These are phyloP conservation scores for Harpalus rufipes DNA, from an alignment of 2,888 invertebrate genomes.

Conservation along the genomic window DNA sequence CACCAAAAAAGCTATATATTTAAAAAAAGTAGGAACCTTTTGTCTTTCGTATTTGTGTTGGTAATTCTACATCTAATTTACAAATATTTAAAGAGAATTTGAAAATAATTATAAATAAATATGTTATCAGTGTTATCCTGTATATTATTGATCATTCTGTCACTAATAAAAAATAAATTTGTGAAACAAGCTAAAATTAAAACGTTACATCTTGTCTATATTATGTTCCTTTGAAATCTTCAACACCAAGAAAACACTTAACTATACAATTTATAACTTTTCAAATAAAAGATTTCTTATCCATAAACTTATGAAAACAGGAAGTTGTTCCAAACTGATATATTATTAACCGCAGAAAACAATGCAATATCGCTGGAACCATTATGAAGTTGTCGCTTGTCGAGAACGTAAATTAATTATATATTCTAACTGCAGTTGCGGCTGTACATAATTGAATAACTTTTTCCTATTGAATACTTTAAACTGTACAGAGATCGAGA, in stretches of 20 bases:
- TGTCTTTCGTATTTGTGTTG: no score
- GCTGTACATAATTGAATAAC: conserved; percentile 43
- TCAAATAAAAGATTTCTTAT: conserved; percentile 9
- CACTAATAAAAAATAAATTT: no score
- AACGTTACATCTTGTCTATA: no score
- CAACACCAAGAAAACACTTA: background rate
- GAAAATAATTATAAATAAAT: no score
- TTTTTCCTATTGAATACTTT: conserved; percentile 40
- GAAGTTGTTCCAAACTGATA: background rate
- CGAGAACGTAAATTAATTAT: conserved; percentile 39
- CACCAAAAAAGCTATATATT: no score
- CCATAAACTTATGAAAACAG: background rate
- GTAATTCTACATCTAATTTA: no score
- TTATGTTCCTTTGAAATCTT: background rate
- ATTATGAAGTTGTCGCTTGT: conserved; percentile 8
- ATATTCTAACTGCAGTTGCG: conserved; percentile 32
- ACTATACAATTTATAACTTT: background rate
- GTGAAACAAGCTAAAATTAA: no score
- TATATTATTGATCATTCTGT: no score
- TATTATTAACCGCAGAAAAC: conserved; percentile 22
- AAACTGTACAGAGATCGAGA: conserved; percentile 35
- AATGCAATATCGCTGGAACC: background rate
- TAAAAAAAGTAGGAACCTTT: no score
- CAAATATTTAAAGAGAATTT: no score
- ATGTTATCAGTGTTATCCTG: no score